These are phyloP conservation scores for Alosa alosa DNA, from an alignment of 2,113 vertebrate species.

Conservation along the genomic window DNA sequence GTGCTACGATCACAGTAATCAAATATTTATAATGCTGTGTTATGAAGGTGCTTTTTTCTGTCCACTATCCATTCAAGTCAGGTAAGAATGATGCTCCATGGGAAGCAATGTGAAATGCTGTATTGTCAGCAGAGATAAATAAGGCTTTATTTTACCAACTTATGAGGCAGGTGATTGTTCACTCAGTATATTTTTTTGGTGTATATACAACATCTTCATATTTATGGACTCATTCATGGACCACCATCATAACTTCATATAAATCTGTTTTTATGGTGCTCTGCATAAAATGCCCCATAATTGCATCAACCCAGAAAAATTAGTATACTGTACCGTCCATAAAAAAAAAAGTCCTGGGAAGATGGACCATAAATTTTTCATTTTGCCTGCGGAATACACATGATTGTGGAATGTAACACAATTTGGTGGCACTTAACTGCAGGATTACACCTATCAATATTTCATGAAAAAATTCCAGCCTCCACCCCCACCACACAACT, in stretches of 20 bases:
- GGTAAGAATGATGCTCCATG: not conserved
- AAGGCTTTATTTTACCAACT: not conserved
- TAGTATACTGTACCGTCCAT: constrained; percentile 28
- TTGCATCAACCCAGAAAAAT: constrained; percentile 40
- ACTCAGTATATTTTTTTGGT: not conserved
- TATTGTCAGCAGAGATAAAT: not conserved
- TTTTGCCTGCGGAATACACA: constrained; percentile 64
- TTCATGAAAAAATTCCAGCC: constrained; percentile 64
- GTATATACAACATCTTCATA: not conserved
- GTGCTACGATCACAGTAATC: not conserved
- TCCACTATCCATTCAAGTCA: not conserved
- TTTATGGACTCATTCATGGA: not conserved
- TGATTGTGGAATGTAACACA: constrained; percentile 66
- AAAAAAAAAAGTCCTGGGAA: constrained; percentile 46
- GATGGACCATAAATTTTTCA: constrained; percentile 61
- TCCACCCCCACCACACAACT: not conserved
- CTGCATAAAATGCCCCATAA: constrained; percentile 47
- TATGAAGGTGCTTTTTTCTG: not conserved
- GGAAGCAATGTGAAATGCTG: not conserved
- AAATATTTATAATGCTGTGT: constrained; percentile 13
- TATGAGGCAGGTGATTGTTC: constrained; percentile 6
- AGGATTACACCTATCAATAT: constrained; percentile 72
- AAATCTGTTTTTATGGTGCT: constrained; percentile 34
- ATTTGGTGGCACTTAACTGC: constrained; percentile 69
- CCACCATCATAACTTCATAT: not conserved